Base-by-base conservation (phyloP, 2,797 vertebrate genomes). In the Rhadinocentrus ornatus region DNA sequence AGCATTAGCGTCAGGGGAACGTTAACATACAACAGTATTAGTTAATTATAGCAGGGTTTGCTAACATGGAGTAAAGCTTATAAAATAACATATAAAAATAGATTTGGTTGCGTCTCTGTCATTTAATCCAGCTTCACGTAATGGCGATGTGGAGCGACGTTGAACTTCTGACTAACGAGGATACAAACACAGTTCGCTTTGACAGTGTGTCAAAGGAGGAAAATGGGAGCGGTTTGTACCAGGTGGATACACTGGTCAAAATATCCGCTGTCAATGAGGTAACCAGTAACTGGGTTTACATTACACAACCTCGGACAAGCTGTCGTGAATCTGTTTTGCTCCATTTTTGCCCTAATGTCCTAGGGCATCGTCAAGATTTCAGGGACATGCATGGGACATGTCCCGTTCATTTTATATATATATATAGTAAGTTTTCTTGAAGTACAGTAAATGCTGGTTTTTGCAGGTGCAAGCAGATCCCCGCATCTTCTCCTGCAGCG, bases 141-240 rank as follows among this genome's bases (percentile, higher is more conserved):
- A 84, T 84, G 73, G 85, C 83, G 35, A 97, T 95, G 96, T 99
- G 98, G 98, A 95, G 92, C 59, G 94, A 96, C 2, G 89, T 99
- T 24, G 97, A 99, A 20, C 91, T 98, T 48, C 87, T 99, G 41
- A 84, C 91, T n/a, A 97, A 86, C 39, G 98, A 99, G 63, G 97
- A 99, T 61, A 97, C 96, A 0, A 93, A 91, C 82, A 95, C 89
- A 0, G 90, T 91, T 59, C 94, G 91, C 9, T 71, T 98, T 12
- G 89, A 89, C 18, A 78, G 93, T 31, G 93, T 93, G 27, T 85
- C 93, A 3, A 90, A 88, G 29, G 95, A 91, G 7, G 96, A 96
- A 54, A 93, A 93, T 37, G 95, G 94, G 6, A 95, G 92, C 1
- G 94, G 95, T 0, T 78, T 99, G 74, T 99, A 98, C 81, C 97